phyloP scores from a whole-genome alignment of 2,797 vertebrate genomes.

The Myripristis murdjan region DNA sequence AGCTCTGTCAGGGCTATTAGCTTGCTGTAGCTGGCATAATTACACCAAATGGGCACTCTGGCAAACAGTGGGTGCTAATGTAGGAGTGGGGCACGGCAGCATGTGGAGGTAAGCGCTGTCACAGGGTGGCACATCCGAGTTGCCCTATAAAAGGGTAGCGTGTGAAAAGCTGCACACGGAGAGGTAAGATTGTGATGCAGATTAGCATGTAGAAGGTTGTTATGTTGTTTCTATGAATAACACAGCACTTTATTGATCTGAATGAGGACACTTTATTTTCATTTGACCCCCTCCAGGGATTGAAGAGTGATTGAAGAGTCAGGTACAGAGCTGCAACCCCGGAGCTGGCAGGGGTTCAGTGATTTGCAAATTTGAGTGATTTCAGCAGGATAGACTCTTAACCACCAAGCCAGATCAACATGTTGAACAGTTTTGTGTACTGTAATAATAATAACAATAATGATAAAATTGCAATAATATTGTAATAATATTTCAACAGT shows the following conservation, averaged over 20 bases:
- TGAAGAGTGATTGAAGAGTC: too few relatives aligned
- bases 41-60: constrained; percentile 82
- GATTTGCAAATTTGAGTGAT: too few relatives aligned
- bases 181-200: constrained; percentile 5
- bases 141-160: constrained; percentile 35
- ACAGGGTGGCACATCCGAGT: constrained; percentile 51
- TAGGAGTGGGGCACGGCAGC: constrained; percentile 54
- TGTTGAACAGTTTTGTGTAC: too few relatives aligned
- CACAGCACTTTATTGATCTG: neutral
- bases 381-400: too few relatives aligned
- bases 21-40: constrained; percentile 81
- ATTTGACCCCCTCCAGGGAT: too few relatives aligned
- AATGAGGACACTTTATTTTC: too few relatives aligned
- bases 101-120: constrained; percentile 52
- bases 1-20: constrained; percentile 80
- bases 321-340: too few relatives aligned
- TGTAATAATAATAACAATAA: too few relatives aligned
- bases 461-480: too few relatives aligned
- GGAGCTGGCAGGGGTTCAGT: neutral
- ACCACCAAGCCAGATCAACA: neutral
- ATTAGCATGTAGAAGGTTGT: constrained; percentile 4
- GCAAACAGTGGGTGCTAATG: constrained; percentile 80
- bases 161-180: constrained; percentile 27
- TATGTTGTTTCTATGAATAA: constrained; percentile 20
- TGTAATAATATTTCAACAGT: too few relatives aligned